These are phyloP conservation scores for Lordiphosa fenestrarum DNA, from an alignment of 2,888 invertebrate genomes.

Conservation along the genomic window DNA sequence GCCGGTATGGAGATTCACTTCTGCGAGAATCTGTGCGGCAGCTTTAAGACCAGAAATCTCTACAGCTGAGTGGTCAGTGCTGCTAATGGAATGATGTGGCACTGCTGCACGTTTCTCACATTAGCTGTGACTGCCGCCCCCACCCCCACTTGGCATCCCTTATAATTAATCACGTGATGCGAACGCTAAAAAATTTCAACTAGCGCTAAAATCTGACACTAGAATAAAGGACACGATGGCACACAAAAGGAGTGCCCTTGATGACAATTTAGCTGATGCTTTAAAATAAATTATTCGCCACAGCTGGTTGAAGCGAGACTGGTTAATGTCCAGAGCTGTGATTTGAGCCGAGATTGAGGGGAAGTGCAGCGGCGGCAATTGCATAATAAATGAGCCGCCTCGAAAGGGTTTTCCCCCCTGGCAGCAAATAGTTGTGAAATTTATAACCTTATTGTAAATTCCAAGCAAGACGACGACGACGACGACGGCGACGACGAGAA, in stretches of 20 bases:
- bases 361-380: slow-evolving; percentile 45
- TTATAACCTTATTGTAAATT: slow-evolving; percentile 69
- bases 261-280: slow-evolving; percentile 48
- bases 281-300: slow-evolving; percentile 49
- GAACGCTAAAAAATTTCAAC: slow-evolving; percentile 40
- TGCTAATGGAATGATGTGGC: slow-evolving; percentile 1
- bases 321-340: slow-evolving; percentile 13
- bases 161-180: slow-evolving; percentile 40
- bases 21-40: too few species aligned
- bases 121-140: slow-evolving; percentile 30
- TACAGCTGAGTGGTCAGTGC: slow-evolving; percentile 5
- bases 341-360: slow-evolving; percentile 12
- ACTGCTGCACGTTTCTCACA: slow-evolving; percentile 46
- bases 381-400: slow-evolving; percentile 67
- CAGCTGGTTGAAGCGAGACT: neutral
- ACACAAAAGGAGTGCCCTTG: slow-evolving; percentile 37
- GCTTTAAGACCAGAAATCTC: neutral
- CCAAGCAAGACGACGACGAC: slow-evolving; percentile 8
- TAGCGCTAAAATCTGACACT: slow-evolving; percentile 23
- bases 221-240: neutral
- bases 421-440: slow-evolving; percentile 41
- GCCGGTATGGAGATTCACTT: too few species aligned
- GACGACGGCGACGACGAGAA: neutral
- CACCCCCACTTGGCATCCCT: slow-evolving; percentile 8
- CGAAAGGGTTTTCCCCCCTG: slow-evolving; percentile 28